phyloP scores from a whole-genome alignment of 92 coral and sea anemone genomes.

The Montipora capitata region DNA sequence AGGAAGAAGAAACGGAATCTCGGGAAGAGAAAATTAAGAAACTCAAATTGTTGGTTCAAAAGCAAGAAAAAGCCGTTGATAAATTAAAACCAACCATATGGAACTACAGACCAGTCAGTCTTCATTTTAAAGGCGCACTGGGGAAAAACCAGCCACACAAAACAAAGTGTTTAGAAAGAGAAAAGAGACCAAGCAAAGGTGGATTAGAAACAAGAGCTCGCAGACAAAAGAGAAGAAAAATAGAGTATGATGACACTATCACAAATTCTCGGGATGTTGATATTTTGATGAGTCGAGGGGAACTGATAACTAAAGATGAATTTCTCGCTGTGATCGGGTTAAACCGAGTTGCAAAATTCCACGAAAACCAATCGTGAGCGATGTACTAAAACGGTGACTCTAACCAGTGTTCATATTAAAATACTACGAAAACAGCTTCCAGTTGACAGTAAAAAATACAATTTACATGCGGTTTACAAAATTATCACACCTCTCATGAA shows the following conservation, averaged over 20 bases:
- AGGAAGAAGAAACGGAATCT: background rate
- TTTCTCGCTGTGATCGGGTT: conserved; percentile 20
- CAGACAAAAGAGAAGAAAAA: conserved; percentile 7
- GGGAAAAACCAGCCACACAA: background rate
- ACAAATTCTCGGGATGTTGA: conserved; percentile 21
- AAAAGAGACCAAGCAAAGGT: background rate
- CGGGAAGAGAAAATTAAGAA: conserved; percentile 19
- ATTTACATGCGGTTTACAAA: no score
- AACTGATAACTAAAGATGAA: conserved; percentile 30
- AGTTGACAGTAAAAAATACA: background rate
- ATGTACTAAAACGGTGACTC: background rate
- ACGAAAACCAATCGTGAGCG: background rate
- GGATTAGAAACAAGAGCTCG: background rate
- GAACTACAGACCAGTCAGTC: background rate
- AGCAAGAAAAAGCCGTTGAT: conserved; percentile 31
- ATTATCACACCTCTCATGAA: no score
- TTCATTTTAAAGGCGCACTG: background rate
- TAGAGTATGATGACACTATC: background rate
- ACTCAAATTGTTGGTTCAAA: conserved; percentile 12
- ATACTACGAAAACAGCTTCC: background rate
- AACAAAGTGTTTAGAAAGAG: background rate
- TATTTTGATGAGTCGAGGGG: conserved; percentile 33
- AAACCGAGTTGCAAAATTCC: conserved; percentile 25
- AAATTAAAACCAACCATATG: conserved; percentile 1
- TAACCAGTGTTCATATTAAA: background rate